Conservation (phyloP, 2,797 vertebrate genomes). For the Threskiornis aethiopicus region DNA sequence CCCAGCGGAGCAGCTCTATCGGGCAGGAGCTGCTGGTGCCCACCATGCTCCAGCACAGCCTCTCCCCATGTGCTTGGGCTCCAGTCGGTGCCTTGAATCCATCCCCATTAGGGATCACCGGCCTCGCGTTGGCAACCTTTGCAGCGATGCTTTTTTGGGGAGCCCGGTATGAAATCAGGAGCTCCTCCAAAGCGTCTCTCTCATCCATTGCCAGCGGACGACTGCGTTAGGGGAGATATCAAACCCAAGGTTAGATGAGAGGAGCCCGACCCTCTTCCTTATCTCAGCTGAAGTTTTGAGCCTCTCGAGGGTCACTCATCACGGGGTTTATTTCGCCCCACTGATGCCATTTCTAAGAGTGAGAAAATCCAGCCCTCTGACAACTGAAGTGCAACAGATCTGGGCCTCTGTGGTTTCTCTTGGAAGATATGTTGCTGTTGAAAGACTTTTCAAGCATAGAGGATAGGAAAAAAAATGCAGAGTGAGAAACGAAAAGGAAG, state of each 20-base stretch:
- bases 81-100: fast-evolving
- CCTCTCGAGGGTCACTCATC: not conserved
- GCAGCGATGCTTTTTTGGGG: not conserved
- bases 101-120: not conserved
- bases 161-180: not conserved
- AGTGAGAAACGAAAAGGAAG: not conserved
- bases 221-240: not conserved
- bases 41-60: not conserved
- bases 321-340: not conserved
- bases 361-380: slow-evolving; percentile 19
- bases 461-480: not conserved
- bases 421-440: not conserved
- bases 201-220: not conserved
- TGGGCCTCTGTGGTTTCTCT: not conserved
- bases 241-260: not conserved
- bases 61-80: not conserved
- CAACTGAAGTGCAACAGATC: not conserved
- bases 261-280: not conserved
- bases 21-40: not conserved
- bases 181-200: not conserved
- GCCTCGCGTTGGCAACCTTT: not conserved
- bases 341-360: not conserved
- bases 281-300: slow-evolving; percentile 9
- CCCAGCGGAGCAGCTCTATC: not conserved
- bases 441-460: not conserved